Percentiles rank a stretch among this genome's conserved stretches.
phyloP scores from a whole-genome alignment of 2,113 vertebrate species.

The Cnemophilus loriae region DNA sequence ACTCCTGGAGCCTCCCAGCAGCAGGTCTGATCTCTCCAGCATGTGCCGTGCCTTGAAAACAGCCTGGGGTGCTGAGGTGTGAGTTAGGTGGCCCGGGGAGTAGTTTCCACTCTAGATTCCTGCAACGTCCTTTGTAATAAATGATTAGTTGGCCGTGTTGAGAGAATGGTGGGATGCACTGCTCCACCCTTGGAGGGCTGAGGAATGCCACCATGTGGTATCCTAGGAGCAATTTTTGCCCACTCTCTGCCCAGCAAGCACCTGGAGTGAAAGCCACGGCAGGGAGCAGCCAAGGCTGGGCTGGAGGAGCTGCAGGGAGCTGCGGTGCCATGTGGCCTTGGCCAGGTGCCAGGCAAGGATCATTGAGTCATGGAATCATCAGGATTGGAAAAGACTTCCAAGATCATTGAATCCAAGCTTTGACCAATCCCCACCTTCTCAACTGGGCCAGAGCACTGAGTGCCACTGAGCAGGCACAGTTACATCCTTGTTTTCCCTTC shows the following conservation, averaged over 20 bases:
- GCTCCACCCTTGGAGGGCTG: not conserved
- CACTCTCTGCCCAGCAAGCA: not conserved
- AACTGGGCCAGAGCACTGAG: not conserved
- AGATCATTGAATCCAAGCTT: not conserved
- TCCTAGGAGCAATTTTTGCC: not conserved
- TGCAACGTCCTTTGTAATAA: not conserved
- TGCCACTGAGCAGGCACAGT: fast-evolving
- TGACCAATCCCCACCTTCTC: not conserved
- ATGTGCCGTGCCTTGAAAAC: not conserved
- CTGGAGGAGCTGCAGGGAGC: not conserved
- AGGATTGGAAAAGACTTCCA: not conserved
- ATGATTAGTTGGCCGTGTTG: not conserved
- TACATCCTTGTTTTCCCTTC: not conserved
- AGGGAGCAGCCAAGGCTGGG: not conserved
- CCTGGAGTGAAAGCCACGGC: not conserved
- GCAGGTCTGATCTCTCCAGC: not conserved
- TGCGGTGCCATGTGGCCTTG: not conserved
- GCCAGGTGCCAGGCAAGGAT: not conserved
- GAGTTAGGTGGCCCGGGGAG: not conserved
- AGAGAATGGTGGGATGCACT: fast-evolving
- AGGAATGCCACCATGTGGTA: not conserved
- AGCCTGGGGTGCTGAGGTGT: not conserved
- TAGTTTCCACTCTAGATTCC: not conserved
- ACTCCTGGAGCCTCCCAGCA: not conserved
- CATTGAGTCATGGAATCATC: not conserved